Evolutionary conservation across 2,888 invertebrate species (phyloP), one percentile per base, ranked within the genome.

Genomic region (Drosophila quasianomalipes): DNA sequence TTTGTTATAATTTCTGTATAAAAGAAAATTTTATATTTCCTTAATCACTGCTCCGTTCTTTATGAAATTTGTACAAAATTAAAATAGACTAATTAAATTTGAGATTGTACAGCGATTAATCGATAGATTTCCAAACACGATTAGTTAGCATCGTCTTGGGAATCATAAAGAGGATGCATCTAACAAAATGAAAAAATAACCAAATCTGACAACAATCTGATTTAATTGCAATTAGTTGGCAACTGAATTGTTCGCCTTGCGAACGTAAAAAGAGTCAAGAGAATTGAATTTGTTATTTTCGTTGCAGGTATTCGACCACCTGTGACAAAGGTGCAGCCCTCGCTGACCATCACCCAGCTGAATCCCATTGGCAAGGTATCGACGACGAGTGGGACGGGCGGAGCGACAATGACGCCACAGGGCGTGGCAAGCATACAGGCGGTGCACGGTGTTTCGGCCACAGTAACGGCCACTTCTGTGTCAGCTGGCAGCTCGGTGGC

Each of bases 251-350:
- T 22, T 12, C 22, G 44, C 22, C 22, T 44, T 3, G 44, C 22
- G 22, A 44, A 22, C 4, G 12, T 12, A 22, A 22, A 44, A 47
- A 9, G 9, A 4, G 47, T 47, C 2, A 47, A 10, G 22, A 37
- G 9, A 26, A 39, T 26, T 12, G 19, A 31, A 33, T 5, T n/a
- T 0, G 16, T 71, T 19, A 28, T 30, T 9, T 31, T 0, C 10
- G 0, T 28, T 76, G 28, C 66, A 92, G 93, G 91, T 19, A 87
- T 93, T 49, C 91, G 93, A 49, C 92, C 92, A 3, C 92, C 93
- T 4, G 91, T 92, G 4, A 92, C 93, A n/a, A 93, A 93, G 79
- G 92, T 92, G 7, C 93, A 93, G 76, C 93, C 93, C 0, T 93
- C 93, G 22, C 74, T 93, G 41, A 93, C 93, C 1, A 93, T 93